Conservation (phyloP, 2,888 invertebrate species). For the Cheilosia grossa region DNA sequence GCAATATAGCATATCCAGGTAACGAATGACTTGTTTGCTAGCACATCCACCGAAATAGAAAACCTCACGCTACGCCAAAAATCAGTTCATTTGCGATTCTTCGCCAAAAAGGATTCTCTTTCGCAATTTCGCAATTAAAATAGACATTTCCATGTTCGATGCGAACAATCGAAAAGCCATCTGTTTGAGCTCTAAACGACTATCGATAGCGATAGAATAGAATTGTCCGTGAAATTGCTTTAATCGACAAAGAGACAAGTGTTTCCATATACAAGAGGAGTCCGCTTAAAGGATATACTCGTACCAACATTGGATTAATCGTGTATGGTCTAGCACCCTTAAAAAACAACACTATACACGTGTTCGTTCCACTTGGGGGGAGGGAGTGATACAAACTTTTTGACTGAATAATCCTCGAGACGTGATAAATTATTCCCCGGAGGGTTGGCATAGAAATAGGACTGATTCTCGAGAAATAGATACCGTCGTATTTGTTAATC, state of each 20-base stretch:
- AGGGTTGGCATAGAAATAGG: slow-evolving; percentile 78
- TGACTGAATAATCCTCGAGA: slow-evolving; percentile 81
- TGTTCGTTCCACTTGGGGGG: slow-evolving; percentile 58
- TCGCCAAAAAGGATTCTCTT: slow-evolving; percentile 22
- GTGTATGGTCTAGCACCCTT: slow-evolving; percentile 63
- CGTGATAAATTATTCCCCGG: slow-evolving; percentile 83
- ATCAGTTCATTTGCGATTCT: slow-evolving; percentile 48
- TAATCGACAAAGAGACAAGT: slow-evolving; percentile 77
- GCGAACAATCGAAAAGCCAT: slow-evolving; percentile 76
- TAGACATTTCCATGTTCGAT: slow-evolving; percentile 36
- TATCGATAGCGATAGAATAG: slow-evolving; percentile 68
- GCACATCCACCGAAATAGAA: slow-evolving; percentile 1
- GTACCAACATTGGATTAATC: slow-evolving; percentile 58
- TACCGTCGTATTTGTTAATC: slow-evolving; percentile 63
- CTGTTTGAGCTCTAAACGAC: slow-evolving; percentile 76
- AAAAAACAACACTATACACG: slow-evolving; percentile 76
- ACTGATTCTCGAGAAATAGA: slow-evolving; percentile 48
- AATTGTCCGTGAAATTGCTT: slow-evolving; percentile 80
- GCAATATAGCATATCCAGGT: slow-evolving; percentile 47
- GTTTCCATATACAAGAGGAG: slow-evolving; percentile 34
- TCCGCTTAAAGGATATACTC: slow-evolving; percentile 45
- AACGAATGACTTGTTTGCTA: slow-evolving; percentile 64
- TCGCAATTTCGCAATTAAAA: slow-evolving; percentile 36
- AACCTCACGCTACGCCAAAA: background rate
- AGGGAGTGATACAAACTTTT: slow-evolving; percentile 77